Conservation (phyloP, 2,113 vertebrate genomes). For the Notarius lentiginosus region DNA sequence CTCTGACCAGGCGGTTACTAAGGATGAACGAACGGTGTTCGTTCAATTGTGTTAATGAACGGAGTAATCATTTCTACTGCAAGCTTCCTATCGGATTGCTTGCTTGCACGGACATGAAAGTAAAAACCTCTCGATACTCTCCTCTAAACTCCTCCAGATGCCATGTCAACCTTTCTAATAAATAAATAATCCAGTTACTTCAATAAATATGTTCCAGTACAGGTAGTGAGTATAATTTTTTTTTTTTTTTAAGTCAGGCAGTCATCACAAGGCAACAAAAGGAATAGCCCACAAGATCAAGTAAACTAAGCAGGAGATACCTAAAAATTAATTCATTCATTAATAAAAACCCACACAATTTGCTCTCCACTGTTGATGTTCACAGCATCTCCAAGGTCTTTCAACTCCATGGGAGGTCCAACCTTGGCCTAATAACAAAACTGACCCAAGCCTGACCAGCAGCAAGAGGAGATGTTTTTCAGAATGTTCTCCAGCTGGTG, state of each 20-base stretch:
- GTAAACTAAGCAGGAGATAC: too few relatives aligned
- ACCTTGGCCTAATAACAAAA: background rate
- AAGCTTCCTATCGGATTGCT: background rate
- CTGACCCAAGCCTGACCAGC: background rate
- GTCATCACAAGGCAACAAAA: background rate
- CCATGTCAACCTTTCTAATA: background rate
- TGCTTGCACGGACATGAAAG: background rate
- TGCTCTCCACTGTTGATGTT: background rate
- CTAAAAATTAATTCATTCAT: too few relatives aligned
- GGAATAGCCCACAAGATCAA: background rate
- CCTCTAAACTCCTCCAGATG: background rate
- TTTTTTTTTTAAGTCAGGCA: background rate
- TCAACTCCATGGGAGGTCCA: too few relatives aligned
- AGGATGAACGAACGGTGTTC: background rate
- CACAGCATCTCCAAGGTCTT: background rate
- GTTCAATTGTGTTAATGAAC: background rate
- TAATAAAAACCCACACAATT: background rate
- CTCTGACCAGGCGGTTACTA: background rate
- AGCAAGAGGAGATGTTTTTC: background rate
- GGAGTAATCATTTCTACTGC: background rate
- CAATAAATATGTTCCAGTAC: background rate
- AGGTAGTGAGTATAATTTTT: background rate
- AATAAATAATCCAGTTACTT: background rate
- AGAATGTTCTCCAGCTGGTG: conserved; percentile 17
- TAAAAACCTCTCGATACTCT: background rate